phyloP scores from a whole-genome alignment of 92 coral and sea anemone genomes.

The Phenganax stokvisi region DNA sequence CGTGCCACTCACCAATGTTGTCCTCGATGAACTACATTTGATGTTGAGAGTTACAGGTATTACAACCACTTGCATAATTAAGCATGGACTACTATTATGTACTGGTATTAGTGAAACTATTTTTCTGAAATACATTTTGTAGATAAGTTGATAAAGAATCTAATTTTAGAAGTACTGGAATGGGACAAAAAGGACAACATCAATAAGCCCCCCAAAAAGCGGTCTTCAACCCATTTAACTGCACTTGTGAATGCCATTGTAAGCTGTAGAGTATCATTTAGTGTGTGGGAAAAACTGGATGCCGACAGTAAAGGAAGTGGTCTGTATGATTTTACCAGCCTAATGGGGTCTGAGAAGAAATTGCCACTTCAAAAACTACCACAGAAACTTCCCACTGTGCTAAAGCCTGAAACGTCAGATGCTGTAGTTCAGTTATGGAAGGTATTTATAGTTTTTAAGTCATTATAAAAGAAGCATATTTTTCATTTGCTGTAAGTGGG shows the following conservation, averaged over 20 bases:
- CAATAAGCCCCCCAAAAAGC: slow-evolving; percentile 28
- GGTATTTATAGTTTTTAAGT: background rate
- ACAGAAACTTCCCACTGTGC: slow-evolving; percentile 10
- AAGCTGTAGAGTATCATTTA: slow-evolving; percentile 41
- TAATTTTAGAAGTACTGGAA: slow-evolving; percentile 29
- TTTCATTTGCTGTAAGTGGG: background rate
- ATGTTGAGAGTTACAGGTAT: slow-evolving; percentile 18
- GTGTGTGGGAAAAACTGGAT: slow-evolving; percentile 46
- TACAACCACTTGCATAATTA: background rate
- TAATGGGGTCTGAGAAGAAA: slow-evolving; percentile 44
- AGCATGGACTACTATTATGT: background rate
- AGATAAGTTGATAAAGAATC: slow-evolving; percentile 42
- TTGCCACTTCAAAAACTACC: slow-evolving; percentile 19
- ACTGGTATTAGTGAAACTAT: too few relatives aligned
- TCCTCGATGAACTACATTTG: slow-evolving; percentile 25
- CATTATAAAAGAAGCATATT: background rate
- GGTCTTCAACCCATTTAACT: slow-evolving; percentile 21
- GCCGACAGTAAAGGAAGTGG: slow-evolving; percentile 44
- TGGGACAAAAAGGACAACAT: slow-evolving; percentile 32
- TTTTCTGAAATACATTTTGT: background rate
- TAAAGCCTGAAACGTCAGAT: slow-evolving; percentile 25
- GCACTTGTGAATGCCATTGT: slow-evolving; percentile 28
- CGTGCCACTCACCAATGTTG: background rate
- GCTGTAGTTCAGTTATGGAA: slow-evolving; percentile 15
- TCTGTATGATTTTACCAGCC: slow-evolving; percentile 40